phyloP scores from a whole-genome alignment of 2,797 vertebrate species.

The Melanotaenia pygmaea region DNA sequence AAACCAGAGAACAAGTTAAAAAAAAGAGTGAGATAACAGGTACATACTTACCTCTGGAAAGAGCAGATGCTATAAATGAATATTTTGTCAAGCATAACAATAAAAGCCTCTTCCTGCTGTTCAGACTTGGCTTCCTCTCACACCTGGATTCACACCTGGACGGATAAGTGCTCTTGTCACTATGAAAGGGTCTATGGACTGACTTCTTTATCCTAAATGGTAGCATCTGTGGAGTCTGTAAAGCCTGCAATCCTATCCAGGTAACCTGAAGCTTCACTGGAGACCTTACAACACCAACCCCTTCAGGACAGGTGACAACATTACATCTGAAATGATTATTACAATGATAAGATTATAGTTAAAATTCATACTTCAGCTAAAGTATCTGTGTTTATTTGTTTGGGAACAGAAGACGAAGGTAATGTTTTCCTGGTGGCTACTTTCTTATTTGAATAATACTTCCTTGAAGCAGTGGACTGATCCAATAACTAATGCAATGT shows the following conservation, averaged over 20 bases:
- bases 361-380: not conserved
- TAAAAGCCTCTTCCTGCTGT: not conserved
- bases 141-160: constrained; percentile 28
- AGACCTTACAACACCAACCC: constrained; percentile 28
- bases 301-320: constrained; percentile 48
- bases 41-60: constrained; percentile 35
- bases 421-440: not conserved
- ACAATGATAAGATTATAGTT: not conserved
- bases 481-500: constrained; percentile 14
- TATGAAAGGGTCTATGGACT: constrained; percentile 30
- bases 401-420: not conserved
- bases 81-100: not conserved
- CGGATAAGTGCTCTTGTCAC: constrained; percentile 32
- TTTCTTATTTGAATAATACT: not conserved
- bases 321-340: not conserved
- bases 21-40: not conserved
- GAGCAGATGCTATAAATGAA: constrained; percentile 15
- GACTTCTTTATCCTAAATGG: constrained; percentile 32
- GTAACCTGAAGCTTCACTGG: constrained; percentile 60
- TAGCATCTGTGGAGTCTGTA: constrained; percentile 34
- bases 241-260: constrained; percentile 62
- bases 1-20: constrained; percentile 8
- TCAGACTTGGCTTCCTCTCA: constrained; percentile 13
- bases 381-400: not conserved
- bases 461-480: not conserved